phyloP scores from a whole-genome alignment of 1,140 invertebrate genomes.

The Arctopsyche grandis region DNA sequence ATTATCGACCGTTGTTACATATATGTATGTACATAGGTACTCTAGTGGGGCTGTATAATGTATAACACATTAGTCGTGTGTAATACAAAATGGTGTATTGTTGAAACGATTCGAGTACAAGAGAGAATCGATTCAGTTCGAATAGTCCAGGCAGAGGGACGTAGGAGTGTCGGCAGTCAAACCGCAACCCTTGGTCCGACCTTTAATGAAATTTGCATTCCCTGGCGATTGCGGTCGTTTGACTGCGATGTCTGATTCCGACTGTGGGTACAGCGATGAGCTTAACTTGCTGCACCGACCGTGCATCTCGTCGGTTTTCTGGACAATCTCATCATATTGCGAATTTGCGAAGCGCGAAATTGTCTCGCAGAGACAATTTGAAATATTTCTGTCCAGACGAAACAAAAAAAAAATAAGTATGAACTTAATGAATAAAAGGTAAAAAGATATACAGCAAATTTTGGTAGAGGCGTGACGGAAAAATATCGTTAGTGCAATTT shows the following conservation, averaged over 20 bases:
- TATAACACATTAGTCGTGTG: too few relatives aligned
- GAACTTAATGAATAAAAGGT: too few relatives aligned
- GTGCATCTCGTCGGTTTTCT: neutral
- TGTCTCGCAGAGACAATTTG: neutral
- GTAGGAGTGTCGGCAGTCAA: neutral
- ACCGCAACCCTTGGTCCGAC: neutral
- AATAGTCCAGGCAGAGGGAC: neutral
- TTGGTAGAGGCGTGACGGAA: too few relatives aligned
- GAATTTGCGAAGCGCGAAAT: slow-evolving; percentile 10
- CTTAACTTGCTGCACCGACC: neutral
- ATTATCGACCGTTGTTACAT: too few relatives aligned
- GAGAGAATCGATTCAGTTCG: neutral
- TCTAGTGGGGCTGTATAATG: too few relatives aligned
- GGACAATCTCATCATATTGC: neutral
- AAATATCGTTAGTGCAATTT: too few relatives aligned
- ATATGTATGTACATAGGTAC: too few relatives aligned
- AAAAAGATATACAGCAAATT: too few relatives aligned
- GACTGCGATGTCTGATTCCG: slow-evolving; percentile 1
- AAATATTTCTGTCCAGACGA: too few relatives aligned
- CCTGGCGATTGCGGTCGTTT: slow-evolving; percentile 18
- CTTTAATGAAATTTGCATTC: slow-evolving; percentile 26
- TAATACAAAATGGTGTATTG: neutral
- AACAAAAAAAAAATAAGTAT: too few relatives aligned
- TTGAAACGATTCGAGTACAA: neutral
- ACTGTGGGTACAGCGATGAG: neutral